Evolutionary conservation across 2,113 vertebrate species (phyloP), one percentile per base, ranked within the genome.

Genomic region (Ondatra zibethicus): DNA sequence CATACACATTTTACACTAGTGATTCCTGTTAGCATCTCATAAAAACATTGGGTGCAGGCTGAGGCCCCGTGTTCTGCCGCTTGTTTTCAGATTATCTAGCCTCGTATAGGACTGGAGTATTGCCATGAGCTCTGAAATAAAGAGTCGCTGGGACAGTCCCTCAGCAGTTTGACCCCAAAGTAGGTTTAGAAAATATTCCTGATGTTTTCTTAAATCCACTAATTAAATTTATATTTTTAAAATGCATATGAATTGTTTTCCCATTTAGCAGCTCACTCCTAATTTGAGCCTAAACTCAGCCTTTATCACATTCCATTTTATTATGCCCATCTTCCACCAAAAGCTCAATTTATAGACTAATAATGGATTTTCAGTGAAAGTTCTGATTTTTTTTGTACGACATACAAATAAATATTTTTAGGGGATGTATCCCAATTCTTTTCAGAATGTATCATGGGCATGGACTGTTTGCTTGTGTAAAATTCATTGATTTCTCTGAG

Each of bases 321-420:
- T 85, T 96, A 66, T 4, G 31, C 3, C 78, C 27, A 95, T 55
- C 36, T 91, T 85, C 76, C n/a, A 58, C 82, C 47, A 47, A 92
- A 88, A 93, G 77, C 13, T 78, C 76, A n/a, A 2, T 81, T 77
- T 82, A 94, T 50, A 90, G 58, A 88, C 36, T 78, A 76, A 52
- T 52, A 55, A 55, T 27, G 66, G 87, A 78, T 70, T 91, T 72
- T 89, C n/a, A 33, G 7, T 58, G 31, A 89, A 72, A 10, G 50
- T 17, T 81, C 76, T 45, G 58, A 61, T 63, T 27, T 66, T 80
- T 39, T 50, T 68, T 50, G 23, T 27, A 29, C 27, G 47, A 52
- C 66, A 29, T 23, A n/a, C 33, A n/a, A n/a, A 12, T 65, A 50
- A 66, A 10, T 90, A 58, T 94, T 75, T 77, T 2, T 47, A 58